A percentile compares a stretch with the other conserved stretches of the same genome.
phyloP scores from a whole-genome alignment of 1,140 invertebrate genomes.

The Hylyphantes graminicola region DNA sequence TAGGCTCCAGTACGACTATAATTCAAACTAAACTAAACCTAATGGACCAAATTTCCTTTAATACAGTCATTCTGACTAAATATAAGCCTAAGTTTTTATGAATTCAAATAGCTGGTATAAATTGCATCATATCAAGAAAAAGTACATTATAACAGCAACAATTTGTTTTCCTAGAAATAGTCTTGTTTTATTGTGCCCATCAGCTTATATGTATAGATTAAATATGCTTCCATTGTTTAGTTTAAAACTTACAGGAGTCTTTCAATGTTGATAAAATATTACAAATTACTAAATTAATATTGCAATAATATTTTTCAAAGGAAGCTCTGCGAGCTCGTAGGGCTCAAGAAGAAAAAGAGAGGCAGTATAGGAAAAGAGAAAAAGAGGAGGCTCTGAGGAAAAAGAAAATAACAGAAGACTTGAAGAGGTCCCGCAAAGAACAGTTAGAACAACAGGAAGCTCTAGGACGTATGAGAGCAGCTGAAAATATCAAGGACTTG shows the following conservation, averaged over 20 bases:
- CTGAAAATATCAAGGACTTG: slow-evolving; percentile 39
- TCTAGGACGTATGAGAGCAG: slow-evolving; percentile 29
- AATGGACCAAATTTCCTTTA: too few species aligned
- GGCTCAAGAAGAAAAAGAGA: slow-evolving; percentile 55
- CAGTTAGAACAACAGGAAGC: slow-evolving; percentile 46
- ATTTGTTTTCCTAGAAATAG: too few species aligned
- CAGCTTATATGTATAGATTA: background rate
- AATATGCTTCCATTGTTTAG: background rate
- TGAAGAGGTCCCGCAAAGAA: slow-evolving; percentile 12
- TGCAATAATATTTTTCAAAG: background rate
- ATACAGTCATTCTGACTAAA: too few species aligned
- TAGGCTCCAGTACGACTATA: too few species aligned
- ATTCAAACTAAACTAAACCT: too few species aligned
- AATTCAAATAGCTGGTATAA: too few species aligned
- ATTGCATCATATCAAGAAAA: too few species aligned
- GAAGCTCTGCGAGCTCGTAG: slow-evolving; percentile 44
- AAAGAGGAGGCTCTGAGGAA: slow-evolving; percentile 35
- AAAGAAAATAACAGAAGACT: slow-evolving; percentile 18
- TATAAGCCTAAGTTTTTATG: too few species aligned
- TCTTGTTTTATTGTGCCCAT: too few species aligned
- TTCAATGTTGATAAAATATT: background rate
- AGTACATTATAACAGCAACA: too few species aligned
- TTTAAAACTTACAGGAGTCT: too few species aligned
- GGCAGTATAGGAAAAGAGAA: slow-evolving; percentile 45
- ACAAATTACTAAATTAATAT: background rate